Evolutionary conservation across 2,888 invertebrate species (phyloP).

Genomic region (Melanostoma mellinum): DNA sequence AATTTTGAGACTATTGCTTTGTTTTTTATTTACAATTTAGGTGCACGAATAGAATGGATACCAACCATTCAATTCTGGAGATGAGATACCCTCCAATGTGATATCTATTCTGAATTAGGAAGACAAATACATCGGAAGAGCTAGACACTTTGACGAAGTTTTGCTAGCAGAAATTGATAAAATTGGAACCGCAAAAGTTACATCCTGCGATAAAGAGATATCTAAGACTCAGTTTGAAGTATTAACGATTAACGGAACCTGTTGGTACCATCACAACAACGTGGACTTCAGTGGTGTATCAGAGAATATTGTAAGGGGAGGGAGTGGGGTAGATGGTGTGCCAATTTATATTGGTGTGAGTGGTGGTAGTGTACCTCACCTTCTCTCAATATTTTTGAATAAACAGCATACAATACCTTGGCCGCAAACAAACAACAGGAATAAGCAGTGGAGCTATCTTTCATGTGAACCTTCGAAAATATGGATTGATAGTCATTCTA

Average conservation of each 20-base stretch:
- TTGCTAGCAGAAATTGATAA: background rate
- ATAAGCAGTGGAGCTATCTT: background rate
- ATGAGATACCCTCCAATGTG: background rate
- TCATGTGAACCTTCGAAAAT: background rate
- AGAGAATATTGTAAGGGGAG: background rate
- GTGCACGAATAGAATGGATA: constrained; percentile 1
- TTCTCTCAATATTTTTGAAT: constrained; percentile 3
- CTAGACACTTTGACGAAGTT: constrained; percentile 30
- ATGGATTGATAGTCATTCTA: constrained; percentile 1
- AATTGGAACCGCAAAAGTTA: background rate
- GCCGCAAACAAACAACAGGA: background rate
- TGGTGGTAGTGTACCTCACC: background rate
- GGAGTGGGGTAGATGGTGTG: constrained; percentile 2
- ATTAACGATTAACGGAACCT: background rate
- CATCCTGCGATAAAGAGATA: constrained; percentile 1
- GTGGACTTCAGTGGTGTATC: too few species aligned
- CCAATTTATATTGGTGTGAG: background rate
- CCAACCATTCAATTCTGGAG: background rate
- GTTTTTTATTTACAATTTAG: background rate
- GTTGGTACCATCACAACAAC: too few species aligned
- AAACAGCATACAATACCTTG: background rate
- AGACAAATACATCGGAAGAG: constrained; percentile 2
- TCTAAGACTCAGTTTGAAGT: constrained; percentile 2
- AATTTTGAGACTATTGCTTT: background rate
- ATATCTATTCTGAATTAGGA: background rate